Evolutionary conservation across 2,113 vertebrate species (phyloP).

Genomic region (Calyptomena viridis): DNA sequence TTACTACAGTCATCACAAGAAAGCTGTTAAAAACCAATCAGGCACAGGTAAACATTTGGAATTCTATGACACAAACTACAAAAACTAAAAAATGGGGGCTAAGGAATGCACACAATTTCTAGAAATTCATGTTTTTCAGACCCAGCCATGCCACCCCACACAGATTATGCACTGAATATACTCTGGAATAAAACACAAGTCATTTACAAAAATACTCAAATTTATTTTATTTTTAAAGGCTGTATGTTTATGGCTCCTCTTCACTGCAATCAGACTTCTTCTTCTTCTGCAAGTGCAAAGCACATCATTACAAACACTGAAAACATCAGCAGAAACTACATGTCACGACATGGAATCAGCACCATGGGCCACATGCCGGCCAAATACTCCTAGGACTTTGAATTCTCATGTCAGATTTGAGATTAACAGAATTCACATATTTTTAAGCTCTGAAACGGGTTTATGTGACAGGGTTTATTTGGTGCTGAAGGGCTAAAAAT

Average conservation of each 20-base stretch:
- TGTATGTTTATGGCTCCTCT: not conserved
- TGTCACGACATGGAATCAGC: fast-evolving
- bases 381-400: not conserved
- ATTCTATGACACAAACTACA: not conserved
- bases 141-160: not conserved
- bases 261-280: not conserved
- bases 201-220: not conserved
- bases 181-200: not conserved
- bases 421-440: not conserved
- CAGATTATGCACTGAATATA: not conserved
- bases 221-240: conserved; percentile 40
- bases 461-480: not conserved
- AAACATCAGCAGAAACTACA: not conserved
- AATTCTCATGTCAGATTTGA: not conserved
- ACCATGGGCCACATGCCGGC: fast-evolving
- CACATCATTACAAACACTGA: not conserved
- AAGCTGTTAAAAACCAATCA: not conserved
- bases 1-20: not conserved
- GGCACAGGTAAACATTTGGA: not conserved
- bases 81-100: not conserved
- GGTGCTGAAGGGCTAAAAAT: not conserved
- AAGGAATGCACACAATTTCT: not conserved
- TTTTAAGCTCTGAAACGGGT: not conserved
- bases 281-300: conserved; percentile 36
- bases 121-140: not conserved